These are phyloP conservation scores for Coranthus polyacanthus DNA, from an alignment of 2,797 vertebrate genomes.

Conservation along the genomic window DNA sequence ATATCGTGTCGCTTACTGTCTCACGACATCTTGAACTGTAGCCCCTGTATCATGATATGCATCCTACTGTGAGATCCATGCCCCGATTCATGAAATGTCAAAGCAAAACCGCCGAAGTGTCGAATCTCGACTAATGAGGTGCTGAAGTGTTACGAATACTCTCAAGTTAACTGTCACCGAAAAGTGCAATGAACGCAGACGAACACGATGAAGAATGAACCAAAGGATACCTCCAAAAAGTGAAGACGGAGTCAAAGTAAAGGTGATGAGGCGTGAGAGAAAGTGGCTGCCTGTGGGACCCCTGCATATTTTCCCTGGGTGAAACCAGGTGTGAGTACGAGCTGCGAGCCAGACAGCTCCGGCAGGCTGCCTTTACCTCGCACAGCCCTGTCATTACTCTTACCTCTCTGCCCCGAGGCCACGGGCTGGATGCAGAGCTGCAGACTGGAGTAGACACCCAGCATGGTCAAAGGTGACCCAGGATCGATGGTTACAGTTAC, in stretches of 20 bases:
- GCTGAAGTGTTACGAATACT: no score
- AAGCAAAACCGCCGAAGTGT: no score
- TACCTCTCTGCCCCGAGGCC: constrained; percentile 45
- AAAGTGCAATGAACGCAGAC: background rate
- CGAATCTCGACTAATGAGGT: no score
- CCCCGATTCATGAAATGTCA: no score
- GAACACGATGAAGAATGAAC: background rate
- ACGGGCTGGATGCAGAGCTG: constrained; percentile 20
- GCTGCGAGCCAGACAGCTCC: constrained; percentile 55
- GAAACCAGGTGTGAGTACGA: constrained; percentile 79
- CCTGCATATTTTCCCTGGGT: constrained; percentile 61
- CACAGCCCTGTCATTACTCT: constrained; percentile 74
- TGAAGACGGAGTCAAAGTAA: background rate
- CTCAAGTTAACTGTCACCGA: no score
- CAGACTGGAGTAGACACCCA: constrained; percentile 3
- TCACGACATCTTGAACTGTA: no score
- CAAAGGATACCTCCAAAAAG: background rate
- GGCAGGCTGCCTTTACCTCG: constrained; percentile 45
- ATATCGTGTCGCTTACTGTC: no score
- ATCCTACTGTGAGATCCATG: no score
- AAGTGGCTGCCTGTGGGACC: constrained; percentile 58
- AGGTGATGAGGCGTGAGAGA: constrained; percentile 63
- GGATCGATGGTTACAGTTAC: constrained; percentile 2
- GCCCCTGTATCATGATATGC: no score
- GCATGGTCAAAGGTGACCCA: constrained; percentile 26